Evolutionary conservation across 2,113 vertebrate species (phyloP).

Genomic region (Sinocyclocheilus grahami): DNA sequence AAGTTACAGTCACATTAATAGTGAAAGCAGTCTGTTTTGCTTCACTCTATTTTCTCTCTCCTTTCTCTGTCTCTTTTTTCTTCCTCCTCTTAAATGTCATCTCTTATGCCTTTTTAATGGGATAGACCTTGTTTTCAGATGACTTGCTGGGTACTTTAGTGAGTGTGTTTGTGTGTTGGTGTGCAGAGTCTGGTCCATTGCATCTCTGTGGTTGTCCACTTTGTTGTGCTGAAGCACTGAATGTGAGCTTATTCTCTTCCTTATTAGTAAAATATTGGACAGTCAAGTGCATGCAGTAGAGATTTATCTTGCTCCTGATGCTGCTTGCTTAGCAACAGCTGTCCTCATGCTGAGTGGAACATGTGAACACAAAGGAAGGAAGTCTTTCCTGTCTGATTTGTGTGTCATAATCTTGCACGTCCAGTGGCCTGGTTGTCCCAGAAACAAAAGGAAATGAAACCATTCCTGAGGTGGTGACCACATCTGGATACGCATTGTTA

Average conservation of each 20-base stretch:
- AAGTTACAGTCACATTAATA: background rate
- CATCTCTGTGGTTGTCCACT: background rate
- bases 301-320: background rate
- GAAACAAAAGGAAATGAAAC: conserved; percentile 93
- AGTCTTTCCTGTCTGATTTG: background rate
- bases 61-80: background rate
- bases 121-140: background rate
- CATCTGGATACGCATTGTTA: conserved; percentile 94
- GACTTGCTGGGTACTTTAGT: background rate
- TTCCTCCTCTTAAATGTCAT: background rate
- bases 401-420: conserved; percentile 32
- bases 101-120: background rate
- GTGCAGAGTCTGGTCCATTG: background rate
- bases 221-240: background rate
- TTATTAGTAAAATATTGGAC: background rate
- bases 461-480: conserved; percentile 95
- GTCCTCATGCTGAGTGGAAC: background rate
- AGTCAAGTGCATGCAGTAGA: background rate
- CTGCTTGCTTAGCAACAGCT: background rate
- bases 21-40: background rate
- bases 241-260: background rate
- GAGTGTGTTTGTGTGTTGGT: background rate
- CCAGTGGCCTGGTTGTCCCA: conserved; percentile 91
- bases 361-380: background rate
- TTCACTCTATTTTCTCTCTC: background rate